Evolutionary conservation across 2,113 vertebrate genomes (phyloP).

Genomic region (Puntigrus tetrazona): DNA sequence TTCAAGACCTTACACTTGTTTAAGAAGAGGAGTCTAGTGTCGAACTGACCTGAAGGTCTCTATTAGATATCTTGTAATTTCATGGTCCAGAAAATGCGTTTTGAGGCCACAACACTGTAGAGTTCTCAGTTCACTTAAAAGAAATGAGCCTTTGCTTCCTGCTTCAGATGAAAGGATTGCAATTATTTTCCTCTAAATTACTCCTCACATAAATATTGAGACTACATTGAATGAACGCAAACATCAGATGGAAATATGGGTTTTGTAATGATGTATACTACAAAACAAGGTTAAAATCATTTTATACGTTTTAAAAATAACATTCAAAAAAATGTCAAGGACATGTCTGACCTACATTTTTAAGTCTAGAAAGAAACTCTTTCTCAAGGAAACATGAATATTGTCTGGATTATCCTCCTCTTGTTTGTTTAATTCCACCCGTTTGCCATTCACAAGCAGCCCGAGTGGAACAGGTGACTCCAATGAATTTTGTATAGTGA

Average conservation of each 20-base stretch:
- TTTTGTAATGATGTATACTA: neutral
- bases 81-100: constrained; percentile 24
- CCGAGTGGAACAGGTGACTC: constrained; percentile 57
- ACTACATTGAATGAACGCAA: neutral
- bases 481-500: constrained; percentile 17
- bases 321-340: neutral
- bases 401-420: constrained; percentile 39
- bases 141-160: neutral
- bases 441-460: constrained; percentile 51
- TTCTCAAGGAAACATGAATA: constrained; percentile 42
- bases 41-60: constrained; percentile 36
- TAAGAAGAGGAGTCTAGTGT: constrained; percentile 48
- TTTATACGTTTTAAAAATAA: neutral
- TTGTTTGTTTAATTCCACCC: constrained; percentile 57
- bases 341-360: constrained; percentile 43
- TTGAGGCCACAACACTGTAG: constrained; percentile 1
- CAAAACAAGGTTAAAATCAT: neutral
- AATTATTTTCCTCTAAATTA: neutral
- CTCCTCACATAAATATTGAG: neutral
- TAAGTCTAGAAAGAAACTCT: constrained; percentile 40
- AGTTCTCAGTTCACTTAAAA: neutral
- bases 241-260: neutral
- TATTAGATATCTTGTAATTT: constrained; percentile 39
- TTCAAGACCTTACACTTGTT: constrained; percentile 45
- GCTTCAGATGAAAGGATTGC: neutral